Evolutionary conservation across 2,888 invertebrate genomes (phyloP), one percentile per base, ranked within the genome.

Genomic region (Deroplatys truncata): DNA sequence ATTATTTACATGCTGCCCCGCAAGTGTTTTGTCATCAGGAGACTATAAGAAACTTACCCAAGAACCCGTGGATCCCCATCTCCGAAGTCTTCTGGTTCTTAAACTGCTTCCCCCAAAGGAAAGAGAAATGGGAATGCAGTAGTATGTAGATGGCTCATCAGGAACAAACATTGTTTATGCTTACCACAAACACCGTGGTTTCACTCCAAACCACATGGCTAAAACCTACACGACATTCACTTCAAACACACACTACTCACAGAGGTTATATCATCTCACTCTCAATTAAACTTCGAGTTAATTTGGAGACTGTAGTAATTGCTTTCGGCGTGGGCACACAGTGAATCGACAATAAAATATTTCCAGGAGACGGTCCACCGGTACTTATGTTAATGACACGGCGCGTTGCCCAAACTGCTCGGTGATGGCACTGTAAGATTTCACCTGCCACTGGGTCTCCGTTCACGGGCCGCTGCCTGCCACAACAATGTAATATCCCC

Each of bases 51-150:
- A 87, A 91, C 94, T 94, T 94, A 96, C 96, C 96, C 96, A 96
- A 92, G 96, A 96, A 92, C 96, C 96, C 2, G 96, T 96, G 91
- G 96, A 96, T 90, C 96, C 96, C 96, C 96, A 96, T 93, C 96
- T 94, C 92, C 96, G 95, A 89, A 96, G 94, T 92, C 95, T 94
- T 91, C 96, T 95, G 90, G 96, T 96, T 92, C 96, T 96, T 93
- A 96, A 95, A 87, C 93, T 93, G 88, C 94, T 93, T 28, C 89
- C 28, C 93, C 90, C 28, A 93, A 92, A 88, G 93, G 93, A 93
- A 95, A 96, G 93, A 95, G 95, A 92, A 94, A 96, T 94, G n/a
- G 94, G 94, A 89, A 94, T 94, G 91, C 94, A 94, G 49, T 94
- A 94, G 89, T 92, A 91, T 28, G 92, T 92, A 89, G 91, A 89